These are phyloP conservation scores for Hippocampus mohnikei DNA, from an alignment of 2,113 vertebrate genomes.

Conservation along the genomic window DNA sequence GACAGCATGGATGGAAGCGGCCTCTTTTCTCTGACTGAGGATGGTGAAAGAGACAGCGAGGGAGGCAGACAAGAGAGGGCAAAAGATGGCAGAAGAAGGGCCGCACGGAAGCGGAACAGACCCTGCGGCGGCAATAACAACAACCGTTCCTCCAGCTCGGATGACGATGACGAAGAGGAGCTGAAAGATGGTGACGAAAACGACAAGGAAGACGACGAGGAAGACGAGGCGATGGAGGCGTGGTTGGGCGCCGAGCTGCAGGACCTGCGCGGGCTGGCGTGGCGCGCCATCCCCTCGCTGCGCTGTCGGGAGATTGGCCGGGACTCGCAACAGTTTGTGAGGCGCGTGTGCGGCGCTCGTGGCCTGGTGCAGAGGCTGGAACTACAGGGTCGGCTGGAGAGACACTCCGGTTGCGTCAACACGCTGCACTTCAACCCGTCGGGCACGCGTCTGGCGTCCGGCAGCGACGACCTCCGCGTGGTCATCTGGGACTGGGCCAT, in stretches of 20 bases:
- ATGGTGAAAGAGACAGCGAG: slow-evolving; percentile 71
- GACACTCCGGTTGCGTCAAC: slow-evolving; percentile 92
- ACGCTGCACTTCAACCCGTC: slow-evolving; percentile 96
- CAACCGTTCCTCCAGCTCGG: slow-evolving; percentile 76
- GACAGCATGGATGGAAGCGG: slow-evolving; percentile 94
- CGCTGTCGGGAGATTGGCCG: slow-evolving; percentile 81
- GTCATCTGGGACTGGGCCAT: slow-evolving; percentile 94
- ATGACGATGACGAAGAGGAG: slow-evolving; percentile 75
- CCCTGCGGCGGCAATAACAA: slow-evolving; percentile 48
- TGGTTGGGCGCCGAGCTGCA: slow-evolving; percentile 86
- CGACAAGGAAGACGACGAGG: slow-evolving; percentile 68
- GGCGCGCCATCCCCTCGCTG: slow-evolving; percentile 82
- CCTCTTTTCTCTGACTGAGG: slow-evolving; percentile 85
- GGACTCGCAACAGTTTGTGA: slow-evolving; percentile 78
- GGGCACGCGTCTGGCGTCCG: slow-evolving; percentile 88
- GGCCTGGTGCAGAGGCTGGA: slow-evolving; percentile 88
- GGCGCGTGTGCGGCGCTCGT: slow-evolving; percentile 84
- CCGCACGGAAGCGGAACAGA: slow-evolving; percentile 70
- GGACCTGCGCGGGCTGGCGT: slow-evolving; percentile 77
- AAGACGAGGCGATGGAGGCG: slow-evolving; percentile 81
- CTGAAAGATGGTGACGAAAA: slow-evolving; percentile 64
- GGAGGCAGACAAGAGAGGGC: slow-evolving; percentile 53
- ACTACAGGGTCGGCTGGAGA: slow-evolving; percentile 86
- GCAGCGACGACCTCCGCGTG: slow-evolving; percentile 92
- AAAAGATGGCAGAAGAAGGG: slow-evolving; percentile 49